Conservation (phyloP, 2,888 invertebrate species). For the Willowsia nigromaculata region DNA sequence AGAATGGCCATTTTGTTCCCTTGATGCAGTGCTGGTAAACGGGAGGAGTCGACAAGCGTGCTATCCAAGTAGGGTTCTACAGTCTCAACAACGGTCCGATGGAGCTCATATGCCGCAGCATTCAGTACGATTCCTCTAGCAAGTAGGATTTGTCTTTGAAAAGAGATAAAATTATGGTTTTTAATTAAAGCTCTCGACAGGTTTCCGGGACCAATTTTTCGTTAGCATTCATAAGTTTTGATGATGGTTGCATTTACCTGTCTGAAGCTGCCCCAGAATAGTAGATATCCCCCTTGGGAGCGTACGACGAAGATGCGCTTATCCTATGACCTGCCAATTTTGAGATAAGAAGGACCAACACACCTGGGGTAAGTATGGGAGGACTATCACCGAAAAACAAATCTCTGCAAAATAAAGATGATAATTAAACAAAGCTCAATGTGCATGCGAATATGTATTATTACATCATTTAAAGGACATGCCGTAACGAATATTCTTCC, state of each 20-base stretch:
- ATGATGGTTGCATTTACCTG: constrained; percentile 46
- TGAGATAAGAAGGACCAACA: constrained; percentile 67
- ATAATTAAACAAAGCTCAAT: background rate
- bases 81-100: constrained; percentile 69
- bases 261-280: constrained; percentile 69
- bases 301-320: constrained; percentile 57
- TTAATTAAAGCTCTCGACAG: background rate
- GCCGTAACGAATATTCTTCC: too few relatives aligned
- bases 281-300: constrained; percentile 56
- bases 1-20: constrained; percentile 71
- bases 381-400: constrained; percentile 70
- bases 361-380: constrained; percentile 65
- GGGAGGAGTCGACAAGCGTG: background rate
- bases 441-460: background rate
- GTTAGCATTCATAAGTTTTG: background rate
- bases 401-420: constrained; percentile 51
- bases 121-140: constrained; percentile 67
- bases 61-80: constrained; percentile 18
- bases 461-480: too few relatives aligned
- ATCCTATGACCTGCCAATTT: constrained; percentile 68
- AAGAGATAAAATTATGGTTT: background rate
- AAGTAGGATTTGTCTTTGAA: constrained; percentile 70
- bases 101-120: constrained; percentile 69
- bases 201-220: background rate
- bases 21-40: constrained; percentile 58